These are phyloP conservation scores for Danionella cerebrum DNA, from an alignment of 2,113 vertebrate genomes.

Conservation along the genomic window DNA sequence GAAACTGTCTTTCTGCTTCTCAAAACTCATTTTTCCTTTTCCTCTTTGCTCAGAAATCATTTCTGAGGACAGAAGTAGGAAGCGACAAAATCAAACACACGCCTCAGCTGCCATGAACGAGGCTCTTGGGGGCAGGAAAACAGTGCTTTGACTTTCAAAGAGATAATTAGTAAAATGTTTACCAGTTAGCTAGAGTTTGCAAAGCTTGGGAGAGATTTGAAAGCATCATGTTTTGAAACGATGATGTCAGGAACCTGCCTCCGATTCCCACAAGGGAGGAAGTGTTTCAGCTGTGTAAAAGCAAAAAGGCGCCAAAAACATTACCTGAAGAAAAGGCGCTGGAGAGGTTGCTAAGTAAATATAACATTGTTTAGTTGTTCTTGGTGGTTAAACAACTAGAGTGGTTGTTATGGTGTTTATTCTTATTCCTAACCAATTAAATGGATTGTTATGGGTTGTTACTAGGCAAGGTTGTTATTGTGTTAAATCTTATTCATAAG, in stretches of 20 bases:
- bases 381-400: no score
- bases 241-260: constrained; percentile 39
- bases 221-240: constrained; percentile 23
- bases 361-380: no score
- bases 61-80: constrained; percentile 47
- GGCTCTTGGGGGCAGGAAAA: constrained; percentile 36
- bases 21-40: constrained; percentile 41
- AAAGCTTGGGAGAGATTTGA: constrained; percentile 17
- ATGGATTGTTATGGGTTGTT: no score
- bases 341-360: no score
- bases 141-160: constrained; percentile 35
- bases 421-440: no score
- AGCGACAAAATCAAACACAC: constrained; percentile 46
- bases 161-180: constrained; percentile 45
- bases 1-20: constrained; percentile 36
- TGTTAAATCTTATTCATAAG: no score
- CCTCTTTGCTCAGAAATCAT: constrained; percentile 32
- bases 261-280: constrained; percentile 68
- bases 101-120: constrained; percentile 36
- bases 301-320: no score
- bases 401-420: no score
- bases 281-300: constrained; percentile 72
- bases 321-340: no score
- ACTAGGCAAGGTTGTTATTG: no score
- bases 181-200: constrained; percentile 35